Evolutionary conservation across 2,797 vertebrate species (phyloP).

Genomic region (Calcarius lapponicus): DNA sequence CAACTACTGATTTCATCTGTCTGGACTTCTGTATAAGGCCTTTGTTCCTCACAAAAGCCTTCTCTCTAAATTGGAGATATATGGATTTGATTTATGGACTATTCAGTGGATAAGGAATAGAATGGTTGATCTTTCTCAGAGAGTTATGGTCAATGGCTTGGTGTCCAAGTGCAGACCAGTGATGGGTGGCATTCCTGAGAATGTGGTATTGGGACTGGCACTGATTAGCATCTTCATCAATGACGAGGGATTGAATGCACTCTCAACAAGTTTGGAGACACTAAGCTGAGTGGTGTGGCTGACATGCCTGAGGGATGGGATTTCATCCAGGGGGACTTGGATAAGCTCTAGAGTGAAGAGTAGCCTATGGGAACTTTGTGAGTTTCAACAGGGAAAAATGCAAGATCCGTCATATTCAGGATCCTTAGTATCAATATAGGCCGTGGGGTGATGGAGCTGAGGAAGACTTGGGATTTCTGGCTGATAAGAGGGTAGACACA

Average conservation of each 20-base stretch:
- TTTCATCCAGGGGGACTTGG: not conserved
- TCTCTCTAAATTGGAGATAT: not conserved
- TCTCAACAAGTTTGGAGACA: not conserved
- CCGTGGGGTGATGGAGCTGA: not conserved
- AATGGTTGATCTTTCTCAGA: not conserved
- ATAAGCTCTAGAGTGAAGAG: not conserved
- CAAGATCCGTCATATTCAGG: not conserved
- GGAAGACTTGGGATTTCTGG: not conserved
- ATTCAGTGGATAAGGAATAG: not conserved
- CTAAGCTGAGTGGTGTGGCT: not conserved
- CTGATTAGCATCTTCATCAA: not conserved
- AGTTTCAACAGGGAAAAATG: not conserved
- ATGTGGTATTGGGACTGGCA: accelerated
- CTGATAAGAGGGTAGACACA: not conserved
- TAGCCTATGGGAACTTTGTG: not conserved
- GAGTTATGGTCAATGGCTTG: not conserved
- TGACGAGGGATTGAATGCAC: not conserved
- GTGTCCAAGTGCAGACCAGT: not conserved
- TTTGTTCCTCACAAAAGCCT: not conserved
- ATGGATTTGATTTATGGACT: not conserved
- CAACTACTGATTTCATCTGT: not conserved
- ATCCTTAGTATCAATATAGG: not conserved
- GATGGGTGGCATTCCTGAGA: not conserved
- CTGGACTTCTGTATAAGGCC: not conserved
- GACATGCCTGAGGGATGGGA: not conserved